phyloP scores from a whole-genome alignment of 1,140 invertebrate species.

The Cephus cinctus region DNA sequence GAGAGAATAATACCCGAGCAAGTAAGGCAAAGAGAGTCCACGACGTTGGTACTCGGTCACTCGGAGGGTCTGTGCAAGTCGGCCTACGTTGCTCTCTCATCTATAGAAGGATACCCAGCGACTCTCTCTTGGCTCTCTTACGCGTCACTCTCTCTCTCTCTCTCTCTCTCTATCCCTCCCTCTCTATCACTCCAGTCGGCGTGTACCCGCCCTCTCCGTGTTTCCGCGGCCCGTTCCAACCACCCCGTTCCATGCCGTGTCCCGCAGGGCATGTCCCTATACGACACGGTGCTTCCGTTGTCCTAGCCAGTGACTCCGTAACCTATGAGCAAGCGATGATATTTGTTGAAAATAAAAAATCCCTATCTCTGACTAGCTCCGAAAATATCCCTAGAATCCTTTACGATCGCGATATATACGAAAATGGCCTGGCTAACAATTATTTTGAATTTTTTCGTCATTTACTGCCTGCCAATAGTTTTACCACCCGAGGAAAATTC shows the following conservation, averaged over 20 bases:
- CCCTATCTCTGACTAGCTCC: slow-evolving; percentile 36
- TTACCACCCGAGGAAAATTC: slow-evolving; percentile 41
- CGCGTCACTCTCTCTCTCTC: slow-evolving; percentile 12
- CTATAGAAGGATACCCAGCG: slow-evolving; percentile 47
- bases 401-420: no score
- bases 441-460: slow-evolving; percentile 24
- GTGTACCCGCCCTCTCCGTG: slow-evolving; percentile 52
- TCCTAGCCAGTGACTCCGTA: slow-evolving; percentile 21
- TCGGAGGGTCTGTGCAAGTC: not conserved
- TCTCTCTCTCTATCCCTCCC: slow-evolving; percentile 15
- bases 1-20: no score
- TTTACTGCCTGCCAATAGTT: slow-evolving; percentile 43
- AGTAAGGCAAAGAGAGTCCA: slow-evolving; percentile 16
- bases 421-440: no score
- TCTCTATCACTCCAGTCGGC: slow-evolving; percentile 26
- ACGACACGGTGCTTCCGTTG: slow-evolving; percentile 28
- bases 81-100: slow-evolving; percentile 27
- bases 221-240: slow-evolving; percentile 55
- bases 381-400: no score
- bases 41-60: slow-evolving; percentile 12
- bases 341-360: slow-evolving; percentile 27
- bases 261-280: slow-evolving; percentile 56
- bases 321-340: not conserved
- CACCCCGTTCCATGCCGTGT: slow-evolving; percentile 52
- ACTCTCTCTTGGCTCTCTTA: slow-evolving; percentile 34